Base-by-base conservation (phyloP, 2,888 invertebrate genomes). In the Diarsia mendica region DNA sequence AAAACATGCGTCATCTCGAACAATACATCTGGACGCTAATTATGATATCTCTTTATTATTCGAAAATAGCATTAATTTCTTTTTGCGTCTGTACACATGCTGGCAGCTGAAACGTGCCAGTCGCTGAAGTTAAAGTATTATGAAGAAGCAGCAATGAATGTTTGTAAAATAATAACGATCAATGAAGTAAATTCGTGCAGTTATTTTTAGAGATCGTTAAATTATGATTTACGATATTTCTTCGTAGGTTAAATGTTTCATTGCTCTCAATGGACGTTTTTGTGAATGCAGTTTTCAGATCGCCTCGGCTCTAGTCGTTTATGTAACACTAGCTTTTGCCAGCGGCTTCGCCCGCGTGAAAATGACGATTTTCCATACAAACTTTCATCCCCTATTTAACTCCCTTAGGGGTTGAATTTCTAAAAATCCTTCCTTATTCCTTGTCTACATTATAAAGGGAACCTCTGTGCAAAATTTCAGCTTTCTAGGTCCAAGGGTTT, bases 1-100 rank as follows among this genome's bases (percentile, higher is more conserved):
- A 77, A 75, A 77, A 85, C 82, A 90, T 93, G 92, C 91, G 93
- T 93, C 93, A 93, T 85, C 82, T 78, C 63, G 79, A 82, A 83
- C 86, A 86, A 87, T 87, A 84, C 88, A 88, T 89, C 85, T 90
- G 88, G 87, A 79, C 73, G 61, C 76, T 82, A 73, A 74, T 83
- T 79, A 71, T 69, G 61, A 75, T 73, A 76, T 72, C 58, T 77
- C 63, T 39, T 58, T 71, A 28, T 64, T 46, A 46, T 72, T 67
- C 44, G 75, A 67, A 70, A 80, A 80, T 69, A 67, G 53, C 46
- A 51, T 15, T 72, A 11, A 63, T 81, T 67, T 67, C 20, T 66
- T 77, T 80, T 64, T 67, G 46, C 15, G 11, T 23, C 2, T 55
- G 15, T 23, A 28, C 66, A 67, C 39, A 53, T 75, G 44, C 33